phyloP scores from a whole-genome alignment of 2,113 vertebrate genomes.

The Eurypyga helias region DNA sequence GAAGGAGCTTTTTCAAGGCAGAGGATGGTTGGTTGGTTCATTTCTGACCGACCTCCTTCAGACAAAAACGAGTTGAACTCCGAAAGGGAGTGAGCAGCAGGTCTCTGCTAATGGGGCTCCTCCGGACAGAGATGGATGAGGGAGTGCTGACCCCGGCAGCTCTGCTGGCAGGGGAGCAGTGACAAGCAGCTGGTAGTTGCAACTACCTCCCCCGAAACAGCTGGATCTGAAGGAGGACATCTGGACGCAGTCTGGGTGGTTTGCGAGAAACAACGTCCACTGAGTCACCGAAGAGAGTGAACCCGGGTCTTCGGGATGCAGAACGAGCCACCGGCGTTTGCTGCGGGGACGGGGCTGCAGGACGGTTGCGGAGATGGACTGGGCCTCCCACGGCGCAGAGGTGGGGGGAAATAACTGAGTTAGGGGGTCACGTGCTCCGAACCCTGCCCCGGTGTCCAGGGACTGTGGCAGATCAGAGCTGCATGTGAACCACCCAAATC shows the following conservation, averaged over 20 bases:
- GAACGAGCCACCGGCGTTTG: background rate
- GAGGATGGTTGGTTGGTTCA: background rate
- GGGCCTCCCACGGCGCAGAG: background rate
- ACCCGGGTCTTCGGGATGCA: background rate
- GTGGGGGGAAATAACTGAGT: background rate
- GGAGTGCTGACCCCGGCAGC: background rate
- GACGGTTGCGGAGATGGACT: background rate
- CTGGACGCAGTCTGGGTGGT: constrained; percentile 38
- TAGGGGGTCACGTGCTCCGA: background rate
- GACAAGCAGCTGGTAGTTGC: constrained; percentile 58
- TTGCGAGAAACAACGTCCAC: background rate
- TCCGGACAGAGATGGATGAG: constrained; percentile 56
- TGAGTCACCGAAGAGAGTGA: background rate
- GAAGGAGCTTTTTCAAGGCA: background rate
- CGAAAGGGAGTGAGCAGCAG: background rate
- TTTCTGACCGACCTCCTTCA: background rate
- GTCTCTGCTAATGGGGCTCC: background rate
- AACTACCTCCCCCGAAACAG: constrained; percentile 41
- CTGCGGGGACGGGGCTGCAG: accelerated
- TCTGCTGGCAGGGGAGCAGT: constrained; percentile 39
- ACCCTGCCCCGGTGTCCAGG: accelerated
- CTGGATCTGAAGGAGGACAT: constrained; percentile 65
- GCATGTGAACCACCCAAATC: background rate
- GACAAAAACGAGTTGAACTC: background rate
- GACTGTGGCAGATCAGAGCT: background rate